Evolutionary conservation across 2,888 invertebrate genomes (phyloP).

Genomic region (Alviniconcha strummeri): DNA sequence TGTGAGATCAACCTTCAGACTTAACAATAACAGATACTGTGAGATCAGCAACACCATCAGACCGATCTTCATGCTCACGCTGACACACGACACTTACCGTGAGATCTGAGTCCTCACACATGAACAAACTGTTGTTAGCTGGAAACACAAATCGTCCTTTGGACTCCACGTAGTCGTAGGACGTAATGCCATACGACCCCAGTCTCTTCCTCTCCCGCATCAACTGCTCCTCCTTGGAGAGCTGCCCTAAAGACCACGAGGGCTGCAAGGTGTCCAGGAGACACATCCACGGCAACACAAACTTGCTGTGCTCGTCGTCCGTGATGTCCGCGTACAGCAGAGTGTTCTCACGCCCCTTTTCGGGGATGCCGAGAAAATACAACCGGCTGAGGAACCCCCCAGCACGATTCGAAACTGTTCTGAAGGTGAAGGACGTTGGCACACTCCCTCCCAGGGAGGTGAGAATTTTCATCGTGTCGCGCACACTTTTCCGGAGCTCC

Average conservation of each 20-base stretch:
- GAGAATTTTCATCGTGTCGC: conserved; percentile 67
- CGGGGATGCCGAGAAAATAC: conserved; percentile 91
- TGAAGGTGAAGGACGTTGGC: conserved; percentile 69
- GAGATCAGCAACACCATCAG: too few species aligned
- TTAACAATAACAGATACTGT: too few species aligned
- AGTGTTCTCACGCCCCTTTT: conserved; percentile 92
- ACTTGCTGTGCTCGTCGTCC: conserved; percentile 32
- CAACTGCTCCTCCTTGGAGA: conserved; percentile 91
- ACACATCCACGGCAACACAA: conserved; percentile 80
- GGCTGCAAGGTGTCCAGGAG: conserved; percentile 82
- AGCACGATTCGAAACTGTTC: conserved; percentile 55
- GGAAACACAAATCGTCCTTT: conserved; percentile 93
- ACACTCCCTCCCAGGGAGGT: conserved; percentile 65
- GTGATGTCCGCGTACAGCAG: conserved; percentile 88
- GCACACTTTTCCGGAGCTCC: conserved; percentile 68
- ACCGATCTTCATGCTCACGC: too few species aligned
- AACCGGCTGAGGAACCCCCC: conserved; percentile 79
- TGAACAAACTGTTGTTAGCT: conserved; percentile 90
- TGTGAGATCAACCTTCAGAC: too few species aligned
- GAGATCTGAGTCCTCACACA: conserved; percentile 81
- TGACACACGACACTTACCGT: not conserved
- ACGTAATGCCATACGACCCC: conserved; percentile 92
- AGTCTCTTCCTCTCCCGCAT: conserved; percentile 93
- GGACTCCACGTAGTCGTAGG: conserved; percentile 89
- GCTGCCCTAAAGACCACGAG: conserved; percentile 80